phyloP scores from a whole-genome alignment of 2,797 vertebrate species.

The Syngnathus rostellatus region DNA sequence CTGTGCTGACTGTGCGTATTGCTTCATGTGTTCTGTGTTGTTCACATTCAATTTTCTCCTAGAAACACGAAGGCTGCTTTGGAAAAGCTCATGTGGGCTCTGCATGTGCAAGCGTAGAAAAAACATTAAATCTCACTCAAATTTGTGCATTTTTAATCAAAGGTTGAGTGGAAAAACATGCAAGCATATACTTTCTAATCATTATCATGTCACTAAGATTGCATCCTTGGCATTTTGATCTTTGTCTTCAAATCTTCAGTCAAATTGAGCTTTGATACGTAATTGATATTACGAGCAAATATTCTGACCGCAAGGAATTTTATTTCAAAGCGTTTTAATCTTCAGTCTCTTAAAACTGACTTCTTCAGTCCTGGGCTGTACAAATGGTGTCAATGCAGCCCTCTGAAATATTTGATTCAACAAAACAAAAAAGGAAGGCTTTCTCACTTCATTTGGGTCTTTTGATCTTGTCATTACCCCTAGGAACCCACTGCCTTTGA shows the following conservation, averaged over 20 bases:
- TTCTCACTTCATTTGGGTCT: neutral
- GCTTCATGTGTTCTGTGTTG: neutral
- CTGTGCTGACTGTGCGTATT: neutral
- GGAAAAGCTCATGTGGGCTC: neutral
- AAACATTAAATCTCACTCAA: neutral
- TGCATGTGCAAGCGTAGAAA: neutral
- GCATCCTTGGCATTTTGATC: neutral
- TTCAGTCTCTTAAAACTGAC: neutral
- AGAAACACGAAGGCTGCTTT: neutral
- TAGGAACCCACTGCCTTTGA: constrained; percentile 26
- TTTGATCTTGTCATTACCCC: constrained; percentile 4
- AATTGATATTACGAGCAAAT: neutral
- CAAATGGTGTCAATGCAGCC: neutral
- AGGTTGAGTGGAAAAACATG: neutral
- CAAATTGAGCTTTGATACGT: neutral
- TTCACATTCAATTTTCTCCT: neutral
- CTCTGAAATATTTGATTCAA: neutral
- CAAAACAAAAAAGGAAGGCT: neutral
- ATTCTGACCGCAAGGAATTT: neutral
- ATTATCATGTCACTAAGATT: neutral
- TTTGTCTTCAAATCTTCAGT: neutral
- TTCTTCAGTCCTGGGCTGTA: neutral
- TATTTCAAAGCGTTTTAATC: neutral
- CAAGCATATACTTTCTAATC: neutral
- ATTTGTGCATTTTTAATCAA: neutral